Percentiles rank a stretch among this genome's conserved stretches.
Evolutionary conservation across 2,113 vertebrate species (phyloP).

Genomic region (Rhea pennata): DNA sequence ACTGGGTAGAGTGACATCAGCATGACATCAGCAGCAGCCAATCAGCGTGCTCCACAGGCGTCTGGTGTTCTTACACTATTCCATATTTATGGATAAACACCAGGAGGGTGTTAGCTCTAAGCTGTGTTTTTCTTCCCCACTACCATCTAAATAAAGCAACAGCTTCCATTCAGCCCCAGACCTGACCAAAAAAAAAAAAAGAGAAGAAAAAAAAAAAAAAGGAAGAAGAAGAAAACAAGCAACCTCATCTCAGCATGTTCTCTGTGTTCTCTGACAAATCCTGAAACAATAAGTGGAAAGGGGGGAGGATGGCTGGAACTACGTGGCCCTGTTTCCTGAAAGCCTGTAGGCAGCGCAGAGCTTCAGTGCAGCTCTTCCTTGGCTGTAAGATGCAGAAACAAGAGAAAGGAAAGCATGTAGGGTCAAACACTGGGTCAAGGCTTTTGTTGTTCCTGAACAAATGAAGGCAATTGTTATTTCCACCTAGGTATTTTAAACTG

Average conservation of each 20-base stretch:
- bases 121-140: constrained; percentile 60
- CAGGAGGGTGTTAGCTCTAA: constrained; percentile 71
- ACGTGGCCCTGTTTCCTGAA: constrained; percentile 50
- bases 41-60: constrained; percentile 45
- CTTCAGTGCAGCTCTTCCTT: neutral
- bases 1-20: constrained; percentile 63
- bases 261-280: constrained; percentile 61
- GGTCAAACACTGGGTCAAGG: constrained; percentile 57
- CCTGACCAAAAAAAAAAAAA: neutral
- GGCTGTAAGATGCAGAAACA: neutral
- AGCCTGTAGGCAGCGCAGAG: constrained; percentile 22
- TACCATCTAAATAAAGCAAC: constrained; percentile 75
- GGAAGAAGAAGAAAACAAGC: neutral
- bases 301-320: constrained; percentile 44
- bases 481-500: neutral
- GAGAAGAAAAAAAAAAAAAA: too few relatives aligned
- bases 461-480: constrained; percentile 59
- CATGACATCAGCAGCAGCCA: constrained; percentile 74
- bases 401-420: neutral
- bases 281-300: constrained; percentile 75
- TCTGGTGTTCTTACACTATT: constrained; percentile 69
- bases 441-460: constrained; percentile 74
- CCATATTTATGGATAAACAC: constrained; percentile 75
- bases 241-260: constrained; percentile 54
- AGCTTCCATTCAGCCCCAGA: constrained; percentile 68